These are phyloP conservation scores for Aporophyla lueneburgensis DNA, from an alignment of 2,888 invertebrate species.

Conservation along the genomic window DNA sequence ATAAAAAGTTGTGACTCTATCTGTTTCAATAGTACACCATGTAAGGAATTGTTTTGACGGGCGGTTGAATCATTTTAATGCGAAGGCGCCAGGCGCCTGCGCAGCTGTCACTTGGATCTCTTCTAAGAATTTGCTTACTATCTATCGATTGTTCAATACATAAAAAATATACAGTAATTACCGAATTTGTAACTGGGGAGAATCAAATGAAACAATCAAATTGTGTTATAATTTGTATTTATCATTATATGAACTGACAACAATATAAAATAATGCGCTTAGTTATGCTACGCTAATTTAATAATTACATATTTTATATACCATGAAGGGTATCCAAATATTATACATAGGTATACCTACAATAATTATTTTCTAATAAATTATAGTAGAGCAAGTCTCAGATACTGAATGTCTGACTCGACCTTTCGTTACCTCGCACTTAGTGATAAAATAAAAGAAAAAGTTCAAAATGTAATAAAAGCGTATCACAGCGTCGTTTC, in stretches of 20 bases:
- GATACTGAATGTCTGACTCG: slow-evolving; percentile 53
- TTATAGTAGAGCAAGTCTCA: slow-evolving; percentile 46
- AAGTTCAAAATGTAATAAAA: slow-evolving; percentile 50
- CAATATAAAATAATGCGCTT: slow-evolving; percentile 56
- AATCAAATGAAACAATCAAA: slow-evolving; percentile 30
- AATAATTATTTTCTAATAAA: slow-evolving; percentile 49
- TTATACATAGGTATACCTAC: slow-evolving; percentile 37
- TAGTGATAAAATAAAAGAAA: slow-evolving; percentile 43
- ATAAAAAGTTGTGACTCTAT: neutral
- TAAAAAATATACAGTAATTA: neutral
- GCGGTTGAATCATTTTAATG: slow-evolving; percentile 22
- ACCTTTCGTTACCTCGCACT: slow-evolving; percentile 23
- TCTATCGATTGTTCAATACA: neutral
- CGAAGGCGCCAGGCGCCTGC: slow-evolving; percentile 8
- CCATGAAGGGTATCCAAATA: slow-evolving; percentile 47
- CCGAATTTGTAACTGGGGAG: neutral
- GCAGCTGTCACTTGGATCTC: neutral
- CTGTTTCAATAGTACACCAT: neutral
- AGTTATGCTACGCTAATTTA: slow-evolving; percentile 54
- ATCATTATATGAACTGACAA: slow-evolving; percentile 58
- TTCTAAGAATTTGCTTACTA: slow-evolving; percentile 6
- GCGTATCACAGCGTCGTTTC: slow-evolving; percentile 65
- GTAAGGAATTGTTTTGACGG: slow-evolving; percentile 24
- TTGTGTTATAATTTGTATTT: slow-evolving; percentile 56
- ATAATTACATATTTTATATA: slow-evolving; percentile 45